phyloP scores from a whole-genome alignment of 2,113 vertebrate genomes.

The Cyphomyrus plagiostoma region DNA sequence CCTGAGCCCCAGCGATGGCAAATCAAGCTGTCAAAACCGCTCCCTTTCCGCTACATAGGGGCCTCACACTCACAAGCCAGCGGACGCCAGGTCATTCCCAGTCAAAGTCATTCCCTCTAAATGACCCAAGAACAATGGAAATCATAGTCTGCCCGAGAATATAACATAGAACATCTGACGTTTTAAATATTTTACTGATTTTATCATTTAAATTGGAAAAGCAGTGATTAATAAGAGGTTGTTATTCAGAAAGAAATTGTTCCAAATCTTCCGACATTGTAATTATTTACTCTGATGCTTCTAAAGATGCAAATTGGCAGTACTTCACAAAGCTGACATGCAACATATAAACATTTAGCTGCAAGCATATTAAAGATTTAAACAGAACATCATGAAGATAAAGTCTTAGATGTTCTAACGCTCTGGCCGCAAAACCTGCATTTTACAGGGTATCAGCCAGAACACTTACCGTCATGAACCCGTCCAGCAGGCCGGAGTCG shows the following conservation, averaged over 20 bases:
- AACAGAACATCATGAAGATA: background rate
- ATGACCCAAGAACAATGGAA: background rate
- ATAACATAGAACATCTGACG: background rate
- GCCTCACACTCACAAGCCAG: background rate
- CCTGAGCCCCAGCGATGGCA: background rate
- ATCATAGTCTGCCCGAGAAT: background rate
- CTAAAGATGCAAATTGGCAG: background rate
- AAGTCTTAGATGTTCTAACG: background rate
- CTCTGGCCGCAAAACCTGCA: background rate
- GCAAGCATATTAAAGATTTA: slow-evolving; percentile 1
- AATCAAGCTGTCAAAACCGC: slow-evolving; percentile 10
- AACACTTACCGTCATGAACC: slow-evolving; percentile 95
- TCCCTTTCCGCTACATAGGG: background rate
- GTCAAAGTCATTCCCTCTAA: slow-evolving; percentile 2
- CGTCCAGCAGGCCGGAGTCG: slow-evolving; percentile 96
- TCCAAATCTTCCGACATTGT: background rate
- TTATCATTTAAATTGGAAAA: background rate
- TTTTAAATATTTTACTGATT: background rate
- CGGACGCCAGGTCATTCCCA: background rate
- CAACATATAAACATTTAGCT: background rate
- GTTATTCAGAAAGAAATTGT: background rate
- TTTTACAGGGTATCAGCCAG: background rate
- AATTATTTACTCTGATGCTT: slow-evolving; percentile 4
- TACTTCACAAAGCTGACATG: background rate
- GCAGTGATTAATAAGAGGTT: background rate